Evolutionary conservation across 2,888 invertebrate species (phyloP).

Genomic region (Drosophila lacicola): DNA sequence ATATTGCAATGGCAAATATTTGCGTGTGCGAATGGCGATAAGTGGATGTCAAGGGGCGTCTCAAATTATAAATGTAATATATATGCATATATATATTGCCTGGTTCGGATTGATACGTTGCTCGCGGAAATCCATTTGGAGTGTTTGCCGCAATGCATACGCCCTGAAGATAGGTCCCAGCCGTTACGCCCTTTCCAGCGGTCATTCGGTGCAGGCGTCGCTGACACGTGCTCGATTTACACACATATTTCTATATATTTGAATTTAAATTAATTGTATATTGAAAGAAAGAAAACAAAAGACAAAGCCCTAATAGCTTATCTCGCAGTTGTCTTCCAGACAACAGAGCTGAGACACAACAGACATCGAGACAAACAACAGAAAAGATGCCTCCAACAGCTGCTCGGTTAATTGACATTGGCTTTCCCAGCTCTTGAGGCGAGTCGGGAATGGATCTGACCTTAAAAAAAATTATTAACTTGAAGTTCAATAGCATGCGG

Average conservation of each 20-base stretch:
- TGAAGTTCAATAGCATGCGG: constrained; percentile 49
- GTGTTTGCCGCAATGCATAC: constrained; percentile 18
- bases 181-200: constrained; percentile 34
- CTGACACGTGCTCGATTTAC: constrained; percentile 26
- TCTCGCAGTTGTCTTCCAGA: constrained; percentile 19
- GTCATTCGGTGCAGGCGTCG: constrained; percentile 23
- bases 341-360: constrained; percentile 15
- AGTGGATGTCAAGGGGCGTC: constrained; percentile 72
- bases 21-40: constrained; percentile 53
- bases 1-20: constrained; percentile 39
- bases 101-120: constrained; percentile 12
- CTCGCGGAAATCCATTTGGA: constrained; percentile 30
- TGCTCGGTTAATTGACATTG: constrained; percentile 23
- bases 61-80: no score
- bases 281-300: no score
- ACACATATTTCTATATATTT: constrained; percentile 3
- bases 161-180: constrained; percentile 43
- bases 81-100: neutral
- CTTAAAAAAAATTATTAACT: constrained; percentile 24
- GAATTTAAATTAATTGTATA: constrained; percentile 2
- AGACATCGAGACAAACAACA: constrained; percentile 5
- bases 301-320: constrained; percentile 17
- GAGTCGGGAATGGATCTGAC: constrained; percentile 26
- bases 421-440: neutral
- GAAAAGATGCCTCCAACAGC: constrained; percentile 14